Evolutionary conservation across 1,140 invertebrate species (phyloP).

Genomic region (Paraescarpia echinospica): DNA sequence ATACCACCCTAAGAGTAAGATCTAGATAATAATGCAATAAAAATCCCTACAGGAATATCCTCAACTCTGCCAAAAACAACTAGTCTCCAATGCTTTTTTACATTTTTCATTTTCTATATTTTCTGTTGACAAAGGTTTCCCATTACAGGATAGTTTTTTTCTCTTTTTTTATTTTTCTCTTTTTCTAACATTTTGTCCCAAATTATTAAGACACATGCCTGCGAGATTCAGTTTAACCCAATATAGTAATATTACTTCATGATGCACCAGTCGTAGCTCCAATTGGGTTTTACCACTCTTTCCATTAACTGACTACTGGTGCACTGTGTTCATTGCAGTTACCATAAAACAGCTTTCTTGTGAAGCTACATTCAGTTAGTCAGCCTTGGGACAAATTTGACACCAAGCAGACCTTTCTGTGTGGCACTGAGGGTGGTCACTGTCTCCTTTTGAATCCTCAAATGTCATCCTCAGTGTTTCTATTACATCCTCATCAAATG

Average conservation of each 20-base stretch:
- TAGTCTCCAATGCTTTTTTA: not conserved
- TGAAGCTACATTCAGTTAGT: not conserved
- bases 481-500: not conserved
- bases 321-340: too few species aligned
- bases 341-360: not conserved
- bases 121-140: too few species aligned
- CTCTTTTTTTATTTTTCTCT: too few species aligned
- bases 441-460: not conserved
- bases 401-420: not conserved
- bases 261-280: too few species aligned
- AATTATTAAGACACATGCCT: too few species aligned
- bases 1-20: not conserved
- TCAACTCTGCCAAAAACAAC: not conserved
- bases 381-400: not conserved
- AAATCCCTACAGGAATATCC: not conserved
- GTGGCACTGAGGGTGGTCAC: not conserved
- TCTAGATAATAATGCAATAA: not conserved
- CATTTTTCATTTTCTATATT: not conserved
- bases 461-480: not conserved
- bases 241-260: too few species aligned
- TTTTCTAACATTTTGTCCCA: too few species aligned
- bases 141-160: too few species aligned
- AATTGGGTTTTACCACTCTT: too few species aligned
- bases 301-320: too few species aligned
- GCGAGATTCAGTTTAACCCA: too few species aligned